Evolutionary conservation across 2,888 invertebrate species (phyloP).

Genomic region (Antitype chi): DNA sequence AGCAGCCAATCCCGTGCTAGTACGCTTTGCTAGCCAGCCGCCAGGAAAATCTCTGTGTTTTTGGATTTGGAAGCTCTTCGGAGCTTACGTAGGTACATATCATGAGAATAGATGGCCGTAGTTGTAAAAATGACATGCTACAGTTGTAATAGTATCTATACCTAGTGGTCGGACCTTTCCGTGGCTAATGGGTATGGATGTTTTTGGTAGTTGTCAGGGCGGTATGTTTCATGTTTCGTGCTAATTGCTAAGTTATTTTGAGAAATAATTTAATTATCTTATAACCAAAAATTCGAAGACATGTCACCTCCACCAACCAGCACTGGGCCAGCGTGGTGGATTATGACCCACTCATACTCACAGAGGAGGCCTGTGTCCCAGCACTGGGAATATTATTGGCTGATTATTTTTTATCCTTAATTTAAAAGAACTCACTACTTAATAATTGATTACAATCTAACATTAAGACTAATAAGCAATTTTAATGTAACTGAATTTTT

Average conservation of each 20-base stretch:
- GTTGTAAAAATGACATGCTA: neutral
- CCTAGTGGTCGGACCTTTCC: neutral
- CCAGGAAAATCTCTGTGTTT: slow-evolving; percentile 39
- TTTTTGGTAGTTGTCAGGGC: neutral
- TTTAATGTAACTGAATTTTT: no score
- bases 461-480: no score
- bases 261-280: no score
- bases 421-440: no score
- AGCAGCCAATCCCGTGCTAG: slow-evolving; percentile 70
- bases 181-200: neutral
- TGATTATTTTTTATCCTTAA: neutral
- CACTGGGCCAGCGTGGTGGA: no score
- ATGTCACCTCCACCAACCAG: no score
- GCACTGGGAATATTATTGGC: neutral
- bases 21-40: slow-evolving; percentile 51
- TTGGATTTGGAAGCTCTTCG: slow-evolving; percentile 32
- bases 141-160: neutral
- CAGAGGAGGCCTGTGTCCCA: neutral
- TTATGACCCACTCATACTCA: no score
- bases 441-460: no score
- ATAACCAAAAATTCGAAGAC: no score
- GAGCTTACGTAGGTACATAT: neutral
- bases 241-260: no score
- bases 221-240: no score
- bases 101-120: slow-evolving; percentile 20